These are phyloP conservation scores for Zele albiditarsus DNA, from an alignment of 2,888 invertebrate species.

Conservation along the genomic window DNA sequence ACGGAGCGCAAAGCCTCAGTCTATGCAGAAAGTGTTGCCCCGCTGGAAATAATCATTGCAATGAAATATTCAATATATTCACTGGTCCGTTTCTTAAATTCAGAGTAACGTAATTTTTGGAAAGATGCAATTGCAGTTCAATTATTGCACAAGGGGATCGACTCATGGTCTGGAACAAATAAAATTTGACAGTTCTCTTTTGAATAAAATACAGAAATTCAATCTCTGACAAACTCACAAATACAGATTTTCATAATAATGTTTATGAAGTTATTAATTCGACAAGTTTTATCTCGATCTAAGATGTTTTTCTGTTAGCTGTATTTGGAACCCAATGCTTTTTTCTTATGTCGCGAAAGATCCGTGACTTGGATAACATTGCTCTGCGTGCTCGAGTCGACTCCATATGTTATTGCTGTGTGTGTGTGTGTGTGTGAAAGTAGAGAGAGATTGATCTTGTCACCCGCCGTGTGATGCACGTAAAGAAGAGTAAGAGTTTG, in stretches of 20 bases:
- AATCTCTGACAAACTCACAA: background rate
- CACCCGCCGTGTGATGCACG: constrained; percentile 10
- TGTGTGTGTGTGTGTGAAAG: constrained; percentile 1
- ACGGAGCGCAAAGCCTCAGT: too few species aligned
- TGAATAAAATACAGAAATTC: too few species aligned
- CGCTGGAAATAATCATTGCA: too few species aligned
- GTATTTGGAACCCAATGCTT: background rate
- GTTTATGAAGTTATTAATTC: background rate
- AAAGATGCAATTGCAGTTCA: too few species aligned
- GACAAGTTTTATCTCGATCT: background rate
- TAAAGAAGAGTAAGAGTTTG: constrained; percentile 11
- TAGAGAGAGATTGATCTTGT: constrained; percentile 15
- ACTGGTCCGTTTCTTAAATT: too few species aligned
- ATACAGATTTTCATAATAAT: background rate
- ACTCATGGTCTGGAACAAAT: too few species aligned
- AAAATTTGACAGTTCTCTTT: too few species aligned
- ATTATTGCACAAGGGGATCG: too few species aligned
- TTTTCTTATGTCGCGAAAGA: background rate
- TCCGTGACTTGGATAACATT: constrained; percentile 18
- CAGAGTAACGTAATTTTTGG: too few species aligned
- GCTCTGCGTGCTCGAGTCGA: background rate
- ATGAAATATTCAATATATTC: too few species aligned
- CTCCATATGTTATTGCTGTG: background rate
- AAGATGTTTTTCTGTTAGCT: background rate
- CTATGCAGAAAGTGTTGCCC: too few species aligned